phyloP scores from a whole-genome alignment of 2,797 vertebrate species.

The Cossypha caffra region DNA sequence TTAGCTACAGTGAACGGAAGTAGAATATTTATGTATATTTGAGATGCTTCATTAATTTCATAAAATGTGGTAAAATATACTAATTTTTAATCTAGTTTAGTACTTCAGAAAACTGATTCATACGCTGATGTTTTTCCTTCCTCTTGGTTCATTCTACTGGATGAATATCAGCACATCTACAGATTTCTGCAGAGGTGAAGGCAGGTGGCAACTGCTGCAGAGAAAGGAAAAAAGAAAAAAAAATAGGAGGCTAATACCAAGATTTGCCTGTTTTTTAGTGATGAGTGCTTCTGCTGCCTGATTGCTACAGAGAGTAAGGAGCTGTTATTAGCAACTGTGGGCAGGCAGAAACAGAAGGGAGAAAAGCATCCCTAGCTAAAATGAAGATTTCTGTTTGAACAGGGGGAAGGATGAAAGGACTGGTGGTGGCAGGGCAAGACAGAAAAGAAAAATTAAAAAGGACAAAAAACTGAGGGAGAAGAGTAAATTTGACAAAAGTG shows the following conservation, averaged over 20 bases:
- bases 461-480: neutral
- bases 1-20: neutral
- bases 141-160: rapidly evolving
- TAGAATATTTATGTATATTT: neutral
- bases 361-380: neutral
- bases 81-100: neutral
- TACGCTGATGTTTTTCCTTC: neutral
- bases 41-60: neutral
- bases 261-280: neutral
- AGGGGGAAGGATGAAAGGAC: neutral
- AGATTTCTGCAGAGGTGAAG: neutral
- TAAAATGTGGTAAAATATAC: neutral
- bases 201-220: neutral
- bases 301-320: slow-evolving; percentile 59
- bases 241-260: neutral
- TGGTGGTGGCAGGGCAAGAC: neutral
- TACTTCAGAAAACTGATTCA: neutral
- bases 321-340: slow-evolving; percentile 54
- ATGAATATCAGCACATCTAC: neutral
- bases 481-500: neutral
- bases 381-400: slow-evolving; percentile 14
- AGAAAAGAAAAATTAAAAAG: neutral
- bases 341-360: slow-evolving; percentile 26
- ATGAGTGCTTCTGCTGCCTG: slow-evolving; percentile 44
- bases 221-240: neutral